Conservation (phyloP, 2,888 invertebrate genomes). For the Spilosoma lubricipeda region DNA sequence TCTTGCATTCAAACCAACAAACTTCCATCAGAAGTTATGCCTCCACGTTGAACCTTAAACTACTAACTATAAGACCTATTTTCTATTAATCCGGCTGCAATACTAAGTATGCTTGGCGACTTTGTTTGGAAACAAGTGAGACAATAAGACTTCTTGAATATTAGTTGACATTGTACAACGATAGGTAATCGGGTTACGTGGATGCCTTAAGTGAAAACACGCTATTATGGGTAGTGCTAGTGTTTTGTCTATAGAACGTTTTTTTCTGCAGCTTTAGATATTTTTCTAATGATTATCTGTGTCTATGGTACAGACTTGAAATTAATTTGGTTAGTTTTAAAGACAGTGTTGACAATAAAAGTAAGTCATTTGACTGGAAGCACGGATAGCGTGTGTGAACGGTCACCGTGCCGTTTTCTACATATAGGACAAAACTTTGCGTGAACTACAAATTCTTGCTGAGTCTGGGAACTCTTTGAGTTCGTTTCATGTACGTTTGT, state of each 20-base stretch:
- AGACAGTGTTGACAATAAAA: background rate
- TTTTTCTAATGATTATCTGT: background rate
- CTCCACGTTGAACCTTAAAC: background rate
- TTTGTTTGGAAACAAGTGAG: conserved; percentile 54
- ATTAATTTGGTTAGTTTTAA: background rate
- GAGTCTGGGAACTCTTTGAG: no score
- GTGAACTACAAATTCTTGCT: no score
- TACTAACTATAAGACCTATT: conserved; percentile 18
- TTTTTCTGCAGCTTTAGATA: background rate
- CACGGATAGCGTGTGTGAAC: no score
- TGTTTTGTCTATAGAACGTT: conserved; percentile 19
- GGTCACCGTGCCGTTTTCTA: no score
- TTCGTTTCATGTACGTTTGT: no score
- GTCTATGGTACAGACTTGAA: background rate
- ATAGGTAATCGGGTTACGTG: conserved; percentile 53
- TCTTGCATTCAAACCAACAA: conserved; percentile 48
- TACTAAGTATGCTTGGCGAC: conserved; percentile 27
- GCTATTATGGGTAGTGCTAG: conserved; percentile 6
- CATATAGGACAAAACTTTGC: no score
- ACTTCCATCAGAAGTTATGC: background rate
- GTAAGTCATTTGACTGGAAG: no score
- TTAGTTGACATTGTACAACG: conserved; percentile 54
- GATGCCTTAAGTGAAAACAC: conserved; percentile 46
- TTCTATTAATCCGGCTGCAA: conserved; percentile 11
- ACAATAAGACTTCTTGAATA: conserved; percentile 52